Percentiles rank a stretch among this genome's conserved stretches.
Evolutionary conservation across 2,888 invertebrate genomes (phyloP).

Genomic region (Catonia carolina): DNA sequence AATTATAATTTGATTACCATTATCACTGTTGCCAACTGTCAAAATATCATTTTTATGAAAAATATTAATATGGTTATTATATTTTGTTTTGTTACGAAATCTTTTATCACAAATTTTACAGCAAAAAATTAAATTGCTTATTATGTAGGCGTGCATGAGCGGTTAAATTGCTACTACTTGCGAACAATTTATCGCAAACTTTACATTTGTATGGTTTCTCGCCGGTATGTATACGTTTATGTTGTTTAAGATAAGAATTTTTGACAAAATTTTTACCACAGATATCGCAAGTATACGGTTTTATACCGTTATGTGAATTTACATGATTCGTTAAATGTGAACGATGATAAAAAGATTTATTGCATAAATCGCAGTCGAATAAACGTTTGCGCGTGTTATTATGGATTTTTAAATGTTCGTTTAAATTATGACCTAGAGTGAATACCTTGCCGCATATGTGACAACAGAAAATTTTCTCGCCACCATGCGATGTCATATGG

Average conservation of each 20-base stretch:
- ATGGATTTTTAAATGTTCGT: slow-evolving; percentile 12
- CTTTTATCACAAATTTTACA: slow-evolving; percentile 13
- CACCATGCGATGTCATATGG: neutral
- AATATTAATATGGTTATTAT: neutral
- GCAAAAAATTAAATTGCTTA: neutral
- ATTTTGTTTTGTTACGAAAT: neutral
- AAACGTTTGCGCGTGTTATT: neutral
- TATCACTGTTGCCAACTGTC: no score
- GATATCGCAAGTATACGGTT: slow-evolving; percentile 3
- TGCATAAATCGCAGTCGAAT: neutral
- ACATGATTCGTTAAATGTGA: slow-evolving; percentile 12
- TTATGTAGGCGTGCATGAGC: slow-evolving; percentile 3
- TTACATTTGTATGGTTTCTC: slow-evolving; percentile 10
- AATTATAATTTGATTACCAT: no score
- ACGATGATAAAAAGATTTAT: slow-evolving; percentile 13
- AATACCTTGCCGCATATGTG: slow-evolving; percentile 5
- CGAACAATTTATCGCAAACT: slow-evolving; percentile 2
- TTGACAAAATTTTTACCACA: slow-evolving; percentile 11
- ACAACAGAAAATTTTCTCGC: slow-evolving; percentile 9
- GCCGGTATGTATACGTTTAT: slow-evolving; percentile 6
- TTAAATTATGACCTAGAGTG: slow-evolving; percentile 10
- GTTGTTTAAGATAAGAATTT: slow-evolving; percentile 11
- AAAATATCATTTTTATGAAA: slow-evolving; percentile 4
- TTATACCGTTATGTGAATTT: slow-evolving; percentile 4
- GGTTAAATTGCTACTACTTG: slow-evolving; percentile 3